Percentiles rank a stretch among this genome's conserved stretches.
Evolutionary conservation across 2,888 invertebrate species (phyloP).

Genomic region (Polyploca ridens): DNA sequence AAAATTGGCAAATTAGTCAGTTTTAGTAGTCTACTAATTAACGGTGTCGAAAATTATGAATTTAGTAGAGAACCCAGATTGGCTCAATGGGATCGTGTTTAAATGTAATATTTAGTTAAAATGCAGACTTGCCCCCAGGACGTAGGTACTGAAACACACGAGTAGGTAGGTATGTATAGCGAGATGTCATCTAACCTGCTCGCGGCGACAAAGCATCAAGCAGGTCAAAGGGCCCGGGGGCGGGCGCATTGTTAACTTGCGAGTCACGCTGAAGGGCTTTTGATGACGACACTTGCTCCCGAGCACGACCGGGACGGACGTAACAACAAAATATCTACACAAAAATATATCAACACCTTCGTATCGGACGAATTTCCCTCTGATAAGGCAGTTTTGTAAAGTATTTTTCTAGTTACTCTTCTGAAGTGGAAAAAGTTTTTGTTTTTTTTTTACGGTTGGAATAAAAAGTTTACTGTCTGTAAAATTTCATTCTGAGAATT

Average conservation of each 20-base stretch:
- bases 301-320: conserved; percentile 1
- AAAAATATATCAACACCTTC: background rate
- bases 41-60: too few relatives aligned
- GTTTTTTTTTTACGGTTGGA: background rate
- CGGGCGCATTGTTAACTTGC: conserved; percentile 78
- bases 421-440: background rate
- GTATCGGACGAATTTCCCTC: background rate
- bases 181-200: conserved; percentile 71
- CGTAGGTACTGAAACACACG: background rate
- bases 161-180: conserved; percentile 42
- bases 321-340: background rate
- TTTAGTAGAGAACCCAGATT: too few relatives aligned
- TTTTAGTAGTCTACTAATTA: too few relatives aligned
- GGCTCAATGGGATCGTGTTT: too few relatives aligned
- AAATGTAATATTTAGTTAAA: too few relatives aligned
- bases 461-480: background rate
- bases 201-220: conserved; percentile 73
- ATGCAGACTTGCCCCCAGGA: background rate
- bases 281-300: conserved; percentile 66
- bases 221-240: conserved; percentile 76
- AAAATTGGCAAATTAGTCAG: too few relatives aligned
- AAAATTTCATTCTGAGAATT: background rate
- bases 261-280: conserved; percentile 76
- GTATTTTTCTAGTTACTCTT: background rate
- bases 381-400: conserved; percentile 1